Evolutionary conservation across 2,888 invertebrate species (phyloP).

Genomic region (Esperia sulphurella): DNA sequence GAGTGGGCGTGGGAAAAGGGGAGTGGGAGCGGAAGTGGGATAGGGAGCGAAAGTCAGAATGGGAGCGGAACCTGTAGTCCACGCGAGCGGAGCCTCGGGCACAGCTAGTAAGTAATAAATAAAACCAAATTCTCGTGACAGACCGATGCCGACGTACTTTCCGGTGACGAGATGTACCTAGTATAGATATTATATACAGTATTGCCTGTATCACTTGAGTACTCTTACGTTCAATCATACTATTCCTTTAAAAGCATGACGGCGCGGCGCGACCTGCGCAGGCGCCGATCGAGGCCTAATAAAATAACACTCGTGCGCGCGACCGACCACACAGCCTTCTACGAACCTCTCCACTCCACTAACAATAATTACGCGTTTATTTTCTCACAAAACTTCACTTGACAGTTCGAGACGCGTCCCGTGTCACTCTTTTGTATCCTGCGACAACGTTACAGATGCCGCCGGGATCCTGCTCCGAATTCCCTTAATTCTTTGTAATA

Average conservation of each 20-base stretch:
- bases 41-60: no score
- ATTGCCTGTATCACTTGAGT: conserved; percentile 11
- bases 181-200: background rate
- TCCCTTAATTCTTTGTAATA: conserved; percentile 19
- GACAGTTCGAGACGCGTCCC: conserved; percentile 67
- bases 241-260: conserved; percentile 3
- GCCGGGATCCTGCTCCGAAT: background rate
- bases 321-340: conserved; percentile 50
- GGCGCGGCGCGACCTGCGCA: no score
- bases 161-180: no score
- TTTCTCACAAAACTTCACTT: conserved; percentile 65
- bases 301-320: conserved; percentile 45
- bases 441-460: conserved; percentile 26
- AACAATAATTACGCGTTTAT: conserved; percentile 69
- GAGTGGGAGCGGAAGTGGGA: no score
- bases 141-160: no score
- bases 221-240: conserved; percentile 2
- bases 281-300: conserved; percentile 42
- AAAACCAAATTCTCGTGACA: no score
- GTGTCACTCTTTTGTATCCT: conserved; percentile 59
- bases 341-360: conserved; percentile 54
- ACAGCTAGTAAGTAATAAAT: no score
- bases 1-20: no score
- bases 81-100: no score
- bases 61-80: no score